Evolutionary conservation across 2,797 vertebrate species (phyloP).

Genomic region (Aselliscus stoliczkanus): DNA sequence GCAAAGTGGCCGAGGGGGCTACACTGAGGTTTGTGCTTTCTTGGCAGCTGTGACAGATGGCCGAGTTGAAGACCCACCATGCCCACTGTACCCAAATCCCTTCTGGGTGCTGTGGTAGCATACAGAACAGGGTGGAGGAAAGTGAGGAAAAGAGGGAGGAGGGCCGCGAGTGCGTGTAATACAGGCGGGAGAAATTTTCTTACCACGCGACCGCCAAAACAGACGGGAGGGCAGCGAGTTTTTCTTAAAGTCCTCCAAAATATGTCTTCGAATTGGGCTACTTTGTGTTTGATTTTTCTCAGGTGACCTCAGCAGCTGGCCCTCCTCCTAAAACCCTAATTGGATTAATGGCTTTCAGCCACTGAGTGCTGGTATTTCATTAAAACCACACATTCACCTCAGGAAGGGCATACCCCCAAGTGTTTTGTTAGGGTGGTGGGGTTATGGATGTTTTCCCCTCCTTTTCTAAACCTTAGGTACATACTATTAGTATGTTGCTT

Average conservation of each 20-base stretch:
- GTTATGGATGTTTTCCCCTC: background rate
- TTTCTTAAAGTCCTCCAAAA: conserved; percentile 11
- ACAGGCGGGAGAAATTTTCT: background rate
- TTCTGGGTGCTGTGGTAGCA: background rate
- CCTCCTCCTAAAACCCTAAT: background rate
- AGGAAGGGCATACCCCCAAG: background rate
- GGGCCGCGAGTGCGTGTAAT: background rate
- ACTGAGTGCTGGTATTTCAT: background rate
- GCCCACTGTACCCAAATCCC: background rate
- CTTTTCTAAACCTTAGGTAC: background rate
- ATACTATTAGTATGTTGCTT: background rate
- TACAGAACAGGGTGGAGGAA: background rate
- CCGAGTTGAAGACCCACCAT: background rate
- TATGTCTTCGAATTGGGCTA: background rate
- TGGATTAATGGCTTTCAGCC: background rate
- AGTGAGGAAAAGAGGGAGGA: background rate
- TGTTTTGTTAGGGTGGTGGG: background rate
- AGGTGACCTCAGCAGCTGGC: background rate
- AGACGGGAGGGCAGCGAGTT: background rate
- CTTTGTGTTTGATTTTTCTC: background rate
- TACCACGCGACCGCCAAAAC: background rate
- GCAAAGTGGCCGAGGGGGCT: background rate
- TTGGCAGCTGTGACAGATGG: background rate
- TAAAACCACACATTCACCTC: background rate
- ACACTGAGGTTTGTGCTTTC: background rate